These are phyloP conservation scores for Distichodus sexfasciatus DNA, from an alignment of 2,797 vertebrate species.

Conservation along the genomic window DNA sequence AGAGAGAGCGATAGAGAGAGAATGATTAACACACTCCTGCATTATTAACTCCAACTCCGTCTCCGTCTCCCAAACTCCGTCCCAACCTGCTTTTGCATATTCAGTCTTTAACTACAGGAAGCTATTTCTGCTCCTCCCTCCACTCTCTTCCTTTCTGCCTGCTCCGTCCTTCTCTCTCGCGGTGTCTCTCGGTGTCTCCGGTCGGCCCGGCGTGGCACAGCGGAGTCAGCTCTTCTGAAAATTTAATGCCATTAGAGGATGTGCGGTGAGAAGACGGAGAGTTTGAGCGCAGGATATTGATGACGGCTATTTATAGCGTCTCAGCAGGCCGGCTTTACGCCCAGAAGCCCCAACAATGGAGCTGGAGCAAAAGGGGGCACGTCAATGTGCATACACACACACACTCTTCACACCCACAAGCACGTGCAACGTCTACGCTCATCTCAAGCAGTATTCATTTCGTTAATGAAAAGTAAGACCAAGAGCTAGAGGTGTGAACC, in stretches of 20 bases:
- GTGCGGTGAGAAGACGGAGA: constrained; percentile 60
- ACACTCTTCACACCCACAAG: not conserved
- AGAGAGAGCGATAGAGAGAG: constrained; percentile 17
- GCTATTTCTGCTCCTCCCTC: not conserved
- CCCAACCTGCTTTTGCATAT: constrained; percentile 50
- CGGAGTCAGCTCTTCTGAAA: constrained; percentile 62
- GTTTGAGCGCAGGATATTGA: constrained; percentile 48
- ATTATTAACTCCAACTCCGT: constrained; percentile 62
- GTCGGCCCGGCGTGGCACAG: constrained; percentile 33
- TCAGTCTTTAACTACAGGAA: constrained; percentile 30
- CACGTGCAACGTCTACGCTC: not conserved
- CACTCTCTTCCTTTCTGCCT: not conserved
- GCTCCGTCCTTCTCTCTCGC: constrained; percentile 25
- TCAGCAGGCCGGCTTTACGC: constrained; percentile 28
- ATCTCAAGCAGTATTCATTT: not conserved
- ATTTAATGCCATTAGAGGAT: constrained; percentile 69
- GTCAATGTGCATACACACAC: constrained; percentile 14
- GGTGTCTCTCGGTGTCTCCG: no score
- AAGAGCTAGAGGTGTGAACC: no score
- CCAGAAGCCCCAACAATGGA: not conserved
- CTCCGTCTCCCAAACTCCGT: no score
- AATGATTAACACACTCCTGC: constrained; percentile 54
- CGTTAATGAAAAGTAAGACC: no score
- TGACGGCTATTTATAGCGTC: constrained; percentile 49
- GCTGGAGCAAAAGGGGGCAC: constrained; percentile 3